A percentile compares a stretch with the other conserved stretches of the same genome.
phyloP scores from a whole-genome alignment of 2,113 vertebrate species.

The Grammomys dolichurus region DNA sequence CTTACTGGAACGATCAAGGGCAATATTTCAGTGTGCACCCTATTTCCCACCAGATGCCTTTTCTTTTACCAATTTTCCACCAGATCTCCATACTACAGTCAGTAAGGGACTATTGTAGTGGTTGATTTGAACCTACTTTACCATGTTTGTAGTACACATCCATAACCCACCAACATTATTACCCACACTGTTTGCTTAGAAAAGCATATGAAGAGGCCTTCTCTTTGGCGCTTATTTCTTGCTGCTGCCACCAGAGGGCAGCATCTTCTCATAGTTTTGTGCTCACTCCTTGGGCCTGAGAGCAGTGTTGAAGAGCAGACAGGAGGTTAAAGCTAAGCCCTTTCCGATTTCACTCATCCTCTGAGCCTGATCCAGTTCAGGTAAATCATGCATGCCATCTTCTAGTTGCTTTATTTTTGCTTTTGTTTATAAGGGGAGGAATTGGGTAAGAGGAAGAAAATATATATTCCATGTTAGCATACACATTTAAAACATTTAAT shows the following conservation, averaged over 20 bases:
- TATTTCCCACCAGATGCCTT: not conserved
- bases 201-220: fast-evolving
- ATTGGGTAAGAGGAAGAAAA: not conserved
- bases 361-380: not conserved
- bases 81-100: not conserved
- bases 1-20: fast-evolving
- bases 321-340: too few relatives aligned
- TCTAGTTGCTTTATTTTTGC: not conserved
- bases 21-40: too few relatives aligned
- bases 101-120: not conserved
- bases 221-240: not conserved
- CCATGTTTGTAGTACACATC: not conserved
- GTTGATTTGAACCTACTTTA: not conserved
- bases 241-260: not conserved
- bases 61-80: not conserved
- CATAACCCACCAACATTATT: not conserved
- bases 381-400: not conserved
- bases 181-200: fast-evolving
- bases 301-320: fast-evolving
- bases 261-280: not conserved
- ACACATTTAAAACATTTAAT: not conserved
- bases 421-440: not conserved
- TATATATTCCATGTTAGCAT: not conserved
- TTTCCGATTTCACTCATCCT: not conserved
- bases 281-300: fast-evolving